Evolutionary conservation across 2,888 invertebrate genomes (phyloP).

Genomic region (Drosophila putrida): DNA sequence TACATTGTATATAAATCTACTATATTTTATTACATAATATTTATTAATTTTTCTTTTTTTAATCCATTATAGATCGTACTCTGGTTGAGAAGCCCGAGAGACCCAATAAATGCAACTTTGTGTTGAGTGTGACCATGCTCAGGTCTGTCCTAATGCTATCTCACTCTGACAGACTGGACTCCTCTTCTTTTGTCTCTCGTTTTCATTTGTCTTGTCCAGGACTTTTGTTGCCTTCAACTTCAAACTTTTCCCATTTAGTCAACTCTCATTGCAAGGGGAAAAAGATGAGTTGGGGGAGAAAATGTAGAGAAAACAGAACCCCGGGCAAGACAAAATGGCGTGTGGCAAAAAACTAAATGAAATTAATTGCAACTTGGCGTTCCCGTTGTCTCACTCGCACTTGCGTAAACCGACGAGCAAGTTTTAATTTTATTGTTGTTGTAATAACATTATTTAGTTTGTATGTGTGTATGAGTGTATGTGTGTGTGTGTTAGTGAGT

Average conservation of each 20-base stretch:
- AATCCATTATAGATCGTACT: neutral
- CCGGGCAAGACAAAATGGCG: constrained; percentile 55
- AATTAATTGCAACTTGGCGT: constrained; percentile 77
- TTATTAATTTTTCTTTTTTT: too few species aligned
- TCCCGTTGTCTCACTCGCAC: constrained; percentile 46
- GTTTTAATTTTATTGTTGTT: constrained; percentile 77
- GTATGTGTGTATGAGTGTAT: constrained; percentile 37
- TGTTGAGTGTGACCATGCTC: constrained; percentile 5
- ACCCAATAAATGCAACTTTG: constrained; percentile 40
- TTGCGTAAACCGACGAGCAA: constrained; percentile 36
- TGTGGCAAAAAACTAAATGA: constrained; percentile 78
- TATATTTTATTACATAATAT: too few species aligned
- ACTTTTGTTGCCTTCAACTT: constrained; percentile 74
- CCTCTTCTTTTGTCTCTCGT: constrained; percentile 46
- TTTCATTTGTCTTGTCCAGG: constrained; percentile 73
- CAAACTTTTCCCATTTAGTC: constrained; percentile 81
- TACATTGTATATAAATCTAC: too few species aligned
- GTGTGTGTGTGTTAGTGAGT: constrained; percentile 34
- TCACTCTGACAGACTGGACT: constrained; percentile 25
- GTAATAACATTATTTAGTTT: constrained; percentile 78
- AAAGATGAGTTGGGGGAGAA: constrained; percentile 5
- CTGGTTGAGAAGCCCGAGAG: neutral
- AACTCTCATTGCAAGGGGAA: constrained; percentile 47
- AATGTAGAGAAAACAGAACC: constrained; percentile 4
- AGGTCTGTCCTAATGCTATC: constrained; percentile 18